These are phyloP conservation scores for Naso thynnoides DNA, from an alignment of 2,797 vertebrate genomes.

Conservation along the genomic window DNA sequence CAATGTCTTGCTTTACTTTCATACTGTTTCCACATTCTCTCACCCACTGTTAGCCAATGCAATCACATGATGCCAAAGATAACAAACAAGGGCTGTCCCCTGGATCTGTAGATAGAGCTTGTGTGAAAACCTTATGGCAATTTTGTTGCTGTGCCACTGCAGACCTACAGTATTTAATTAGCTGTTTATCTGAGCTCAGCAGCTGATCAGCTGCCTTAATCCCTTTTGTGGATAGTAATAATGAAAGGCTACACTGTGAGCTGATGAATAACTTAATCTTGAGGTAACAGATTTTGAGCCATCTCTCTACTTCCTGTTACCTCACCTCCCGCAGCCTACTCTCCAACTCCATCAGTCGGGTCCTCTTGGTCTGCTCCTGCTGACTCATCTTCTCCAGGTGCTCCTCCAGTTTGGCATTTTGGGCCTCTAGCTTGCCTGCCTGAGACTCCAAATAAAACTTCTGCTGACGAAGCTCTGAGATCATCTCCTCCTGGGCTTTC, in stretches of 20 bases:
- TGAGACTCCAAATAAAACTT: conserved; percentile 96
- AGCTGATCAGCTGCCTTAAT: conserved; percentile 67
- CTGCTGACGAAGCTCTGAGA: conserved; percentile 98
- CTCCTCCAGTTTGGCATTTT: conserved; percentile 97
- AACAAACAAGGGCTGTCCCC: conserved; percentile 2
- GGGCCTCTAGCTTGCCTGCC: conserved; percentile 88
- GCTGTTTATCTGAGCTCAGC: conserved; percentile 51
- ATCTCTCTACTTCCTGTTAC: conserved; percentile 35
- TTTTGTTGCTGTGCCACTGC: conserved; percentile 15
- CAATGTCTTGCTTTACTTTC: conserved; percentile 3
- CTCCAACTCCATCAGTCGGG: conserved; percentile 87
- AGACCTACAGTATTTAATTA: conserved; percentile 55
- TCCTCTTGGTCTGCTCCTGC: conserved; percentile 96
- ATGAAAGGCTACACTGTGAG: conserved; percentile 41
- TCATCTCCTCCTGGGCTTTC: conserved; percentile 99
- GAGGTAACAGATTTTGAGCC: conserved; percentile 42
- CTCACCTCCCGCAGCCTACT: conserved; percentile 86
- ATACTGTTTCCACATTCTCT: not conserved
- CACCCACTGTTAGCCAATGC: conserved; percentile 1
- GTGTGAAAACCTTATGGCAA: conserved; percentile 7
- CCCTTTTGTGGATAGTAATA: conserved; percentile 52
- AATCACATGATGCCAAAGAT: not conserved
- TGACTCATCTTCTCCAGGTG: conserved; percentile 98
- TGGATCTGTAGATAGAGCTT: conserved; percentile 3
- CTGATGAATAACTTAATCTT: conserved; percentile 60